A percentile compares a stretch with the other conserved stretches of the same genome.
phyloP scores from a whole-genome alignment of 2,888 invertebrate species.

The Drosophila anomalata region DNA sequence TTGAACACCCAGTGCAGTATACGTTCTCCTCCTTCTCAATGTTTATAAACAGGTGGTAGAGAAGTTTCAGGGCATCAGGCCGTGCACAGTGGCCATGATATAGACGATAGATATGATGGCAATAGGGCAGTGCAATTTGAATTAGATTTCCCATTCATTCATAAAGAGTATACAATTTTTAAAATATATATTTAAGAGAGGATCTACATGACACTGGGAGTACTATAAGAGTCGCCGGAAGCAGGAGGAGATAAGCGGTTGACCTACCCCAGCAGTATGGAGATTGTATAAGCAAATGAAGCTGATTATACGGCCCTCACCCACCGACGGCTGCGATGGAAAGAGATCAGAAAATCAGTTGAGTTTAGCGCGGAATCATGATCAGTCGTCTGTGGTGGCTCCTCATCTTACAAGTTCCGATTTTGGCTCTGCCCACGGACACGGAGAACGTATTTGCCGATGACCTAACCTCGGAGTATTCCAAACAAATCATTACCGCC shows the following conservation, averaged over 20 bases:
- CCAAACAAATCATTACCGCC: slow-evolving; percentile 85
- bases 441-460: slow-evolving; percentile 19
- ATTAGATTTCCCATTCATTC: not conserved
- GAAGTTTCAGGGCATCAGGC: slow-evolving; percentile 91
- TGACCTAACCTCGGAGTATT: slow-evolving; percentile 59
- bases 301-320: slow-evolving; percentile 37
- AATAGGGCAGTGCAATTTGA: slow-evolving; percentile 56
- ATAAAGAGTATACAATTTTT: not conserved
- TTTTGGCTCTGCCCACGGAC: slow-evolving; percentile 5
- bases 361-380: slow-evolving; percentile 47
- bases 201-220: not conserved
- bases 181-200: not conserved
- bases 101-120: slow-evolving; percentile 93
- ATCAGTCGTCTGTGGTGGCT: slow-evolving; percentile 24
- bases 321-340: slow-evolving; percentile 9
- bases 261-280: slow-evolving; percentile 16
- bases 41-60: slow-evolving; percentile 96
- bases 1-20: slow-evolving; percentile 95
- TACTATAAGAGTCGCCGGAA: slow-evolving; percentile 39
- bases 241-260: slow-evolving; percentile 53
- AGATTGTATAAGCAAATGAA: slow-evolving; percentile 21
- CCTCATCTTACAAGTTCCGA: slow-evolving; percentile 1
- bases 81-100: slow-evolving; percentile 91
- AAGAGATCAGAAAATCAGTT: slow-evolving; percentile 36
- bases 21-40: slow-evolving; percentile 89